Percentiles rank a stretch among this genome's conserved stretches.
phyloP scores from a whole-genome alignment of 2,113 vertebrate species.

The Chaenogobius annularis region DNA sequence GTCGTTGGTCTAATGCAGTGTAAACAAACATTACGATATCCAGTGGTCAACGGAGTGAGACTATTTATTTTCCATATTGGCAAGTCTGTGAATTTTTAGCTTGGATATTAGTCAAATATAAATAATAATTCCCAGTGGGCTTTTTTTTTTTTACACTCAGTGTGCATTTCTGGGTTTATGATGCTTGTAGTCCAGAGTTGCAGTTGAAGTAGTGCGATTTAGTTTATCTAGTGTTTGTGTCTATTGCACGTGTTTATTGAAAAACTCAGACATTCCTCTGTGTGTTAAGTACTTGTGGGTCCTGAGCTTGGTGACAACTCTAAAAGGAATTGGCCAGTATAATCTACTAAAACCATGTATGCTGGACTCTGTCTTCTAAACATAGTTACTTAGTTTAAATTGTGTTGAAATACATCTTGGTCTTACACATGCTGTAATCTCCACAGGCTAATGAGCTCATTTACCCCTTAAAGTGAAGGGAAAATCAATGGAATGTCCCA shows the following conservation, averaged over 20 bases:
- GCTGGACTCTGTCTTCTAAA: conserved; percentile 52
- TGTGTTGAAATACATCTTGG: conserved; percentile 44
- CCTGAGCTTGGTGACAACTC: conserved; percentile 23
- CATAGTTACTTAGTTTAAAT: conserved; percentile 50
- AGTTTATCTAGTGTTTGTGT: neutral
- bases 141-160: too few species aligned
- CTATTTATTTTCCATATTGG: too few species aligned
- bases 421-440: conserved; percentile 37
- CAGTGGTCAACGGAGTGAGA: too few species aligned
- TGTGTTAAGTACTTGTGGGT: conserved; percentile 7
- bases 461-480: conserved; percentile 7
- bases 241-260: neutral
- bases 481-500: conserved; percentile 14
- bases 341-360: conserved; percentile 45
- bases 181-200: neutral
- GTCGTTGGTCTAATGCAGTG: neutral
- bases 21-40: neutral
- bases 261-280: conserved; percentile 2
- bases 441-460: conserved; percentile 44
- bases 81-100: too few species aligned
- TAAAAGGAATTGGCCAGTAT: conserved; percentile 26
- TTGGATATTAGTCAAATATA: too few species aligned
- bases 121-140: too few species aligned
- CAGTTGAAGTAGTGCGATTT: neutral
- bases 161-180: too few species aligned